phyloP scores from a whole-genome alignment of 1,140 invertebrate species.

The Batillaria attramentaria region DNA sequence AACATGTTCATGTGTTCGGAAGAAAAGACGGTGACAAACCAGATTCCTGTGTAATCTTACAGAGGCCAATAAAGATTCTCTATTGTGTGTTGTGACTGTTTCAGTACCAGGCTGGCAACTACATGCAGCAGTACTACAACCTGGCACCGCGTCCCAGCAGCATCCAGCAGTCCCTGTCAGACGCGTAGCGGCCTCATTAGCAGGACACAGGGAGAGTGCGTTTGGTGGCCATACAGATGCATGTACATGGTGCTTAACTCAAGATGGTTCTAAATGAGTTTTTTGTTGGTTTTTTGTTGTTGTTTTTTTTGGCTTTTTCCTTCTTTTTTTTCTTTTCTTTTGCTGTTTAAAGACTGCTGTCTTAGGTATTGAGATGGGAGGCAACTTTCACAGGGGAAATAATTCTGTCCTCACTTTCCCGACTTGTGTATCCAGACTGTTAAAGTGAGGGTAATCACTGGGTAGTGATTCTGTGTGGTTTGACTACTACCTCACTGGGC shows the following conservation, averaged over 20 bases:
- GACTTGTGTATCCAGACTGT: no score
- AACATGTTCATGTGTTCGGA: no score
- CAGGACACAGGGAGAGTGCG: not conserved
- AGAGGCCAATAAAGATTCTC: not conserved
- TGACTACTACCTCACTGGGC: no score
- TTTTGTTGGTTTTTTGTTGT: not conserved
- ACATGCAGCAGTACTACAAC: slow-evolving; percentile 31
- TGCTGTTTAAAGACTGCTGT: no score
- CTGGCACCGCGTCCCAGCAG: slow-evolving; percentile 25
- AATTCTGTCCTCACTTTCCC: no score
- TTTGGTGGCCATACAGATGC: not conserved
- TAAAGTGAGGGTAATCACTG: no score
- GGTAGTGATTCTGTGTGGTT: no score
- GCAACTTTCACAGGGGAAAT: no score
- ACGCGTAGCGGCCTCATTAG: not conserved
- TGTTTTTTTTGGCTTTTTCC: not conserved
- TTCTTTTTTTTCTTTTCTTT: not conserved
- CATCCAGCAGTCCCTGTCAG: slow-evolving; percentile 2
- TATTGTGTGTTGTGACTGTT: slow-evolving; percentile 5
- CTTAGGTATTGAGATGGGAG: no score
- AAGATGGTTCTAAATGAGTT: no score
- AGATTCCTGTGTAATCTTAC: not conserved
- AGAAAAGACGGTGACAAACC: not conserved
- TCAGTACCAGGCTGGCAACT: slow-evolving; percentile 28
- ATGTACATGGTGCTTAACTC: no score